phyloP scores from a whole-genome alignment of 2,888 invertebrate genomes.

The Argyra leucocephala region DNA sequence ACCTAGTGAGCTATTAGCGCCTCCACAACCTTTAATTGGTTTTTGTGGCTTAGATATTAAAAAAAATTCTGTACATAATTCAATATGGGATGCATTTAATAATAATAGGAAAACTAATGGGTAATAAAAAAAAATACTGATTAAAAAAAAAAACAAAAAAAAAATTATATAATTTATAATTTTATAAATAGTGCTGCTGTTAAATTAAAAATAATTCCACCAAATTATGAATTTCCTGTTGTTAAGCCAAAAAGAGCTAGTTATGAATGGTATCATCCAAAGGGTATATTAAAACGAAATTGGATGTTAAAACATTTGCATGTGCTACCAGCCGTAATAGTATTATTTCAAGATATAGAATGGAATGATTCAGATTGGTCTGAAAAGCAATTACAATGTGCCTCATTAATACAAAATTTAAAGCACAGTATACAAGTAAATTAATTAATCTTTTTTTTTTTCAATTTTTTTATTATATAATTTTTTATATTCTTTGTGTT shows the following conservation, averaged over 20 bases:
- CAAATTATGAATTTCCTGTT: constrained; percentile 78
- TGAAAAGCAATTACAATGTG: constrained; percentile 89
- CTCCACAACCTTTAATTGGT: constrained; percentile 78
- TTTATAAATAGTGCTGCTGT: constrained; percentile 65
- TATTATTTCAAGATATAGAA: constrained; percentile 92
- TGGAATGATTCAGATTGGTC: constrained; percentile 94
- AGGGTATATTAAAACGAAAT: constrained; percentile 85
- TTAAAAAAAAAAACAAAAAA: background rate
- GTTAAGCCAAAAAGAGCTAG: constrained; percentile 78
- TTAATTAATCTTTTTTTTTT: background rate
- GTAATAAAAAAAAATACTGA: constrained; percentile 22
- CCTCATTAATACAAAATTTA: constrained; percentile 74
- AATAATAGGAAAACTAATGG: constrained; percentile 67
- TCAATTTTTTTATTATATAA: constrained; percentile 23
- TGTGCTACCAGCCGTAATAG: constrained; percentile 83
- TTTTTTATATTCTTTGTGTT: constrained; percentile 5
- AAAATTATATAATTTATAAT: background rate
- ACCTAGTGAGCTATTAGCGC: constrained; percentile 73
- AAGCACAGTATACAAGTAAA: constrained; percentile 45
- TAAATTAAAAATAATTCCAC: constrained; percentile 69
- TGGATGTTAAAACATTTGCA: constrained; percentile 92
- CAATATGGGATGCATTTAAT: constrained; percentile 88
- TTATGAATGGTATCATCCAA: constrained; percentile 92
- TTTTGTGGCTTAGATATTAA: constrained; percentile 78
- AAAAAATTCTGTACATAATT: constrained; percentile 77